A percentile compares a stretch with the other conserved stretches of the same genome.
Evolutionary conservation across 2,797 vertebrate genomes (phyloP).

Genomic region (Siniperca scherzeri): DNA sequence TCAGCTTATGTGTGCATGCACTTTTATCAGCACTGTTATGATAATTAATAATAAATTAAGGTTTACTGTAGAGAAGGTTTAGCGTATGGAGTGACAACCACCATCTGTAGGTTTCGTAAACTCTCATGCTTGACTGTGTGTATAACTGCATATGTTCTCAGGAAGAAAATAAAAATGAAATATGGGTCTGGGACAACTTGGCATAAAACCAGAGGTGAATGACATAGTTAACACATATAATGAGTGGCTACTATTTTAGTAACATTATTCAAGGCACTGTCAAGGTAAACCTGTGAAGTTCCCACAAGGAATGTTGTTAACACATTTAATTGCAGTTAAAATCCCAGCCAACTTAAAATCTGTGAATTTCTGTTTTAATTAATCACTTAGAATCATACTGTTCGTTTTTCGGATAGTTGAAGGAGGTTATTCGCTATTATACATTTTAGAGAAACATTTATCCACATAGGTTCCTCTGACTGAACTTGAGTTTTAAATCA

Average conservation of each 20-base stretch:
- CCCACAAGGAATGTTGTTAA: slow-evolving; percentile 3
- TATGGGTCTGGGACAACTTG: neutral
- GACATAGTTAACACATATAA: slow-evolving; percentile 11
- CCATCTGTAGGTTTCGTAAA: neutral
- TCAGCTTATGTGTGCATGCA: neutral
- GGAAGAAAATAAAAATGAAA: slow-evolving; percentile 1
- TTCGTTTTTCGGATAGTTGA: neutral
- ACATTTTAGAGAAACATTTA: neutral
- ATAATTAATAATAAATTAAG: neutral
- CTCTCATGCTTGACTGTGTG: neutral
- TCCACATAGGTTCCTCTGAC: neutral
- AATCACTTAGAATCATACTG: neutral
- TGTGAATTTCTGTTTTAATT: slow-evolving; percentile 23
- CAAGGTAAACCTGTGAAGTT: slow-evolving; percentile 32
- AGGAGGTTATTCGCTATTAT: neutral
- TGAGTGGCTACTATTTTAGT: slow-evolving; percentile 41
- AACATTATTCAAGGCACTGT: neutral
- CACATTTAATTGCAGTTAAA: slow-evolving; percentile 48
- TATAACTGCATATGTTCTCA: neutral
- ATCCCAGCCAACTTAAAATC: neutral
- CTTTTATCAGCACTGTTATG: neutral
- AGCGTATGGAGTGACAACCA: neutral
- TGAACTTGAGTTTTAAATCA: neutral
- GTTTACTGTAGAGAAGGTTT: neutral
- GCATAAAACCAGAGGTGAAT: slow-evolving; percentile 10